These are phyloP conservation scores for Habropoda laboriosa DNA, from an alignment of 1,140 invertebrate genomes.

Conservation along the genomic window DNA sequence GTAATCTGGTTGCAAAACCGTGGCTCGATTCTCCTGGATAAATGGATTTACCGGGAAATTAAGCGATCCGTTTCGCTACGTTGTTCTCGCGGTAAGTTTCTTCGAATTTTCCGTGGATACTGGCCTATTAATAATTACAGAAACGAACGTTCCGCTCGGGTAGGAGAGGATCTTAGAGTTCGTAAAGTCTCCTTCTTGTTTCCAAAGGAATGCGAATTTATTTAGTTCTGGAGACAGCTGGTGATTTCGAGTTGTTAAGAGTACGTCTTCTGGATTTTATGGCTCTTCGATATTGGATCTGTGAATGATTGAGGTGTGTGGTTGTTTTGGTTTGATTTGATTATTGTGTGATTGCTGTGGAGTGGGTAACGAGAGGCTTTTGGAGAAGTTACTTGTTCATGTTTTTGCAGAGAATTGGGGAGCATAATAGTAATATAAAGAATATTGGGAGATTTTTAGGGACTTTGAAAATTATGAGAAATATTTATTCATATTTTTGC, in stretches of 20 bases:
- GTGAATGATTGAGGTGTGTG: too few relatives aligned
- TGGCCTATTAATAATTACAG: slow-evolving; percentile 50
- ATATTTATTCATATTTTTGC: too few relatives aligned
- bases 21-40: slow-evolving; percentile 17
- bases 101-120: background rate
- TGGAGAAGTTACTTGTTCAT: too few relatives aligned
- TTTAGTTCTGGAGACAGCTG: background rate
- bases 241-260: background rate
- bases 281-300: too few relatives aligned
- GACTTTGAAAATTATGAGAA: too few relatives aligned
- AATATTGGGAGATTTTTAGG: too few relatives aligned
- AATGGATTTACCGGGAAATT: slow-evolving; percentile 34
- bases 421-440: too few relatives aligned
- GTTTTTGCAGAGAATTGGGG: too few relatives aligned
- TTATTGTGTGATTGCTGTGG: too few relatives aligned
- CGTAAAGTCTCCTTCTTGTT: background rate
- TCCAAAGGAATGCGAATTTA: background rate
- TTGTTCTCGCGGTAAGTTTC: slow-evolving; percentile 26
- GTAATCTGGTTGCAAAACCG: slow-evolving; percentile 28
- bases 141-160: background rate
- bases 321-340: too few relatives aligned
- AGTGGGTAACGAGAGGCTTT: too few relatives aligned
- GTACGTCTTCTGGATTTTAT: too few relatives aligned
- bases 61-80: slow-evolving; percentile 18
- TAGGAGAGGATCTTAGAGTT: background rate